Evolutionary conservation across 1,140 invertebrate genomes (phyloP), one percentile per base, ranked within the genome.

Genomic region (Drosophila santomea): DNA sequence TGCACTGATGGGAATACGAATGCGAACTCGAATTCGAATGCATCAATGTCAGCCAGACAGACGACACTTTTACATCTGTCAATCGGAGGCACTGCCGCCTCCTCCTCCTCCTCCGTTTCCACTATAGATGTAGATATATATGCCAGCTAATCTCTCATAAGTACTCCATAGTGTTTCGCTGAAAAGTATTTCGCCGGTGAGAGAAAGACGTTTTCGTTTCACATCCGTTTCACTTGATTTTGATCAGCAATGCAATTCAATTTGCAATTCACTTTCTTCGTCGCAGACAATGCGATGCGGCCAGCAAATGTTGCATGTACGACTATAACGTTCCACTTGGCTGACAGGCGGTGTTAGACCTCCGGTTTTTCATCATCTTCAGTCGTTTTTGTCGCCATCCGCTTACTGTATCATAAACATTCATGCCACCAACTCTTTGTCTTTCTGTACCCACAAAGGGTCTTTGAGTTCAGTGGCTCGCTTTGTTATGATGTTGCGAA

Each of bases 61-160:
- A 86, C 74, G 78, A 85, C 83, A 86, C 73, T 80, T 86, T 88
- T 82, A 86, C 82, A 88, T 85, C 83, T 75, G 78, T 86, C 82
- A 67, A 52, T 44, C 58, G 15, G 8, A 15, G 6, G 59, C 52
- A 51, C 8, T 43, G 41, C 44, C 54, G 54, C 20, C 20, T 20
- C 74, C 48, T 41, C 60, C 17, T 38, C 48, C 54, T 58, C 74
- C 48, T 41, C 56, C 17, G 36, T 7, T 11, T 28, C n/a, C 10
- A 23, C 44, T 28, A 8, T 28, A 32, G 28, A 32, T 10, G 32
- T 32, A 10, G 32, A 32, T n/a, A 7, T 15, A 8, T 43, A 36
- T 50, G 39, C 59, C 45, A 59, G 57, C 72, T 81, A 59, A 80
- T 60, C 59, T 73, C 52, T 59, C 45, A 63, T 59, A 67, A 67